Percentiles rank a stretch among this genome's conserved stretches.
Conservation (phyloP, 2,888 invertebrate species). For the Panopea generosa region DNA sequence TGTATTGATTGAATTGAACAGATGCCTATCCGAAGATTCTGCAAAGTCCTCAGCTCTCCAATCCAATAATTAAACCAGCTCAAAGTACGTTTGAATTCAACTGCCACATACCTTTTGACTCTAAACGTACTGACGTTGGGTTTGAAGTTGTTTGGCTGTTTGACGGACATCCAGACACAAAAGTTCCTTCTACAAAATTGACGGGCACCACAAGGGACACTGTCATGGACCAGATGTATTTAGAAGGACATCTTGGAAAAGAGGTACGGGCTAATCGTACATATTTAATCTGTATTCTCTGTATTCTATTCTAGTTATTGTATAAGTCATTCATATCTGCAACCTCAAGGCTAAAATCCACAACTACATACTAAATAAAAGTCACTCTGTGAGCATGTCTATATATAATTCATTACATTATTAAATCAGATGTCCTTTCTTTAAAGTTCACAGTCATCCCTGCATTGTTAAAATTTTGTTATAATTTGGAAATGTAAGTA, state of each 20-base stretch:
- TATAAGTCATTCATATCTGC: too few species aligned
- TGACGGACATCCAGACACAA: slow-evolving; percentile 44
- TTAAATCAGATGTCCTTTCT: too few species aligned
- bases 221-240: slow-evolving; percentile 41
- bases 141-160: slow-evolving; percentile 60
- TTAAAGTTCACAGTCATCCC: too few species aligned
- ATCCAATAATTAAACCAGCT: slow-evolving; percentile 44
- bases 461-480: too few species aligned
- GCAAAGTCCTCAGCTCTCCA: slow-evolving; percentile 37
- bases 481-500: too few species aligned
- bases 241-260: slow-evolving; percentile 47
- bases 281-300: neutral
- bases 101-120: slow-evolving; percentile 49
- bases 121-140: slow-evolving; percentile 41
- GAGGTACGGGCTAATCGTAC: too few species aligned
- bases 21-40: slow-evolving; percentile 50
- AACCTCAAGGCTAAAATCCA: too few species aligned
- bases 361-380: too few species aligned
- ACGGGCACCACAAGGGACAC: slow-evolving; percentile 25
- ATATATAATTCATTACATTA: too few species aligned
- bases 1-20: slow-evolving; percentile 1
- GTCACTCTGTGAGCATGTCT: too few species aligned
- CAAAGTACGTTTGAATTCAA: slow-evolving; percentile 49
- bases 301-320: too few species aligned
- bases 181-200: slow-evolving; percentile 22